phyloP scores from a whole-genome alignment of 2,797 vertebrate genomes.

The Streptopelia turtur region DNA sequence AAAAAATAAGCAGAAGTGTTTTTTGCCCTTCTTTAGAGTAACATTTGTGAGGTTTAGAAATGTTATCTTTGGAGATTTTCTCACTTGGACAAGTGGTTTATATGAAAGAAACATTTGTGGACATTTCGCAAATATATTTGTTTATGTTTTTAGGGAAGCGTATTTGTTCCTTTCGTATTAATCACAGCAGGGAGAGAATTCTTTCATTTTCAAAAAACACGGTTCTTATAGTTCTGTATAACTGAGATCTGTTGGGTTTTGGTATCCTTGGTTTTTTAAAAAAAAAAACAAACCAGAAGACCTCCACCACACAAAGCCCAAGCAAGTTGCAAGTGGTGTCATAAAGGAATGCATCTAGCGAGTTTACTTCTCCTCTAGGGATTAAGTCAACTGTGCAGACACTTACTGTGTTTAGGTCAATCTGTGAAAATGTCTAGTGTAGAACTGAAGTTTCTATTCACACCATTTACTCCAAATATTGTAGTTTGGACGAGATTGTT shows the following conservation, averaged over 20 bases:
- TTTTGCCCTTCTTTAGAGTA: not conserved
- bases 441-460: conserved; percentile 61
- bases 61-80: not conserved
- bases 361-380: conserved; percentile 16
- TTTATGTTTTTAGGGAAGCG: not conserved
- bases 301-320: not conserved
- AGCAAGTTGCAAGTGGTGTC: not conserved
- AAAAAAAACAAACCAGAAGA: not conserved
- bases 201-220: not conserved
- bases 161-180: not conserved
- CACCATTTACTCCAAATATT: conserved; percentile 65
- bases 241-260: not conserved
- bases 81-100: not conserved
- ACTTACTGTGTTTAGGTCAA: conserved; percentile 33
- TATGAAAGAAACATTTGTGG: not conserved
- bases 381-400: conserved; percentile 20
- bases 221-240: not conserved
- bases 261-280: not conserved
- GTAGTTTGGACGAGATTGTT: conserved; percentile 46
- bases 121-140: not conserved
- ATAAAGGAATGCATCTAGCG: not conserved
- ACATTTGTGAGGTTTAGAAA: not conserved
- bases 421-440: conserved; percentile 45
- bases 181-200: not conserved
- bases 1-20: not conserved